Evolutionary conservation across 2,888 invertebrate genomes (phyloP), one percentile per base, ranked within the genome.

Genomic region (Plebejus anna): DNA sequence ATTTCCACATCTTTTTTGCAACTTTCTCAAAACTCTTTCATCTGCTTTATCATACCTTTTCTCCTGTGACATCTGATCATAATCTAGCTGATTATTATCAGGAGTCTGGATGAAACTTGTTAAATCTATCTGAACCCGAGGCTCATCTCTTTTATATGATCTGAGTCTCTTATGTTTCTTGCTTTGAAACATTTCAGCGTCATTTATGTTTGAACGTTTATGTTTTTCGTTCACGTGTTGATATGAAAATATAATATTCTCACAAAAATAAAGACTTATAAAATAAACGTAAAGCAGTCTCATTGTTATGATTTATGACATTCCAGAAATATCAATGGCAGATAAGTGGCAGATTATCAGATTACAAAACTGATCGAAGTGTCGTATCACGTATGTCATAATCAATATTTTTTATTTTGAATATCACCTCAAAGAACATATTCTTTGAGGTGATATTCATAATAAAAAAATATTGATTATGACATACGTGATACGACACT

Each of bases 101-200:
- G 85, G 82, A 36, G 82, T 83, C 47, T 83, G 86, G 75, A 90
- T 84, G 72, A 90, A 90, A 72, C 84, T 84, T 0, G 88, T 85
- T 3, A 90, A 83, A 79, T 90, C 89, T 75, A 90, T 87, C 61
- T 86, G 84, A 0, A 84, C 83, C 11, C 85, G 77, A 3, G 83
- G 81, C 11, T 81, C 82, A 11, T 82, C 84, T 38, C 83, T 84
- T 47, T 83, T 84, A 55, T 83, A 38, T 13, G 75, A 71, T 36
- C 80, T 81, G 73, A 78, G 78, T 13, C 79, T 79, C 11, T 79
- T 80, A 6, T 80, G 78, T 78, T 79, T 79, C 32, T 70, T 32
- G 51, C 71, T 32, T 22, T 51, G 76, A 76, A 75, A 75, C 76
- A 72, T 61, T 22, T 70, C 70, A 22, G 22, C 32, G 28, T 42